Evolutionary conservation across 92 coral and sea anemone genomes (phyloP), one percentile per base, ranked within the genome.

Genomic region (Phymanthus crucifer): DNA sequence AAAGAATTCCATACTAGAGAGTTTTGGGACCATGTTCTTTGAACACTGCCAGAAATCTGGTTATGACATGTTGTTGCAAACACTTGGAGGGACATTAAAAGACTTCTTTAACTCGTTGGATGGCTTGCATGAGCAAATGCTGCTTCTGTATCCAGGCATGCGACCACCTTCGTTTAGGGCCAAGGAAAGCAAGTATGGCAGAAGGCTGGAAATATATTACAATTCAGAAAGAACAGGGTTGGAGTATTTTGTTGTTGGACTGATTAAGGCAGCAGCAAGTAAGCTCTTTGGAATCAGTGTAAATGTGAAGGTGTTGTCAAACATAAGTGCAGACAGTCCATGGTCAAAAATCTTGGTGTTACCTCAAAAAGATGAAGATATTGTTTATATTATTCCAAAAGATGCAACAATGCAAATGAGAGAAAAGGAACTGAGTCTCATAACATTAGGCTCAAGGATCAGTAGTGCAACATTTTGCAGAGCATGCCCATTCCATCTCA

Each of bases 91-190:
- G 23, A 95, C 89, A 68, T 70, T 95, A 57, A 93, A 84, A 67
- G 99, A 95, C 83, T 90, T 95, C 43, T 69, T 95, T 76, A 93
- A 91, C 74, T 86, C 91, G 48, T 61, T 95, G 64, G 99, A 95
- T 75, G 94, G 94, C 71, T 80, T 95, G 43, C 99, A 95, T 66
- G 99, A 95, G 46, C 94, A 95, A 81, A 83, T 95, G 40, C 75
- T 94, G 56, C 91, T 88, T 32, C 89, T 94, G 58, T 95, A 83
- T 54, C 99, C 99, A 1, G 99, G 99, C 52, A 90, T 95, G 92
- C 91, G 94, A 37, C 86, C 95, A 1, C 99, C 99, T n/a, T 95
- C 99, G 12, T 94, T 95, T 61, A 87, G 93, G 72, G 97, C 95
- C 38, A 84, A 83, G 16, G 97, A 93, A 35, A 85, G 83, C n/a